Percentiles rank a stretch among this genome's conserved stretches.
These are phyloP conservation scores for Drosophila kepulauana DNA, from an alignment of 1,140 invertebrate species.

Conservation along the genomic window DNA sequence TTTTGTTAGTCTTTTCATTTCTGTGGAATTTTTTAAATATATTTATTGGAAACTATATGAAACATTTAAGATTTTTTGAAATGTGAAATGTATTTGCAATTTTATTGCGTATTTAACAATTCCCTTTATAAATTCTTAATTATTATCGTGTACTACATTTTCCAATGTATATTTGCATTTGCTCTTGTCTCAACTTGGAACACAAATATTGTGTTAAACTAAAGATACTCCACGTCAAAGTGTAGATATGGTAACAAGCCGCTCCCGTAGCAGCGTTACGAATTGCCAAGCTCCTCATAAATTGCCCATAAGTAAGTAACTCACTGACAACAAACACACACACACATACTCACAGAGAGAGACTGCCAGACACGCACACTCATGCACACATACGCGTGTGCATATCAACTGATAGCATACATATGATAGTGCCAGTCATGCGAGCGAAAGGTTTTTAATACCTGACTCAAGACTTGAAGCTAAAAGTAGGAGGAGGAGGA, in stretches of 20 bases:
- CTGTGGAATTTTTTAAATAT: no score
- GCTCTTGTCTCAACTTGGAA: not conserved
- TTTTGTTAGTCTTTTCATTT: no score
- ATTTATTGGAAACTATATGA: no score
- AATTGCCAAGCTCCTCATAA: conserved; percentile 50
- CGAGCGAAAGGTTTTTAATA: conserved; percentile 56
- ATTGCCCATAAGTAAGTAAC: conserved; percentile 58
- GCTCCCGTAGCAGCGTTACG: conserved; percentile 12
- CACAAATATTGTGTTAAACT: conserved; percentile 10
- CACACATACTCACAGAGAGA: conserved; percentile 19
- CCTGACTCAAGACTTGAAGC: conserved; percentile 28
- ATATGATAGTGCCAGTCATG: conserved; percentile 67
- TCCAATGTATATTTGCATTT: not conserved
- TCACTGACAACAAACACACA: conserved; percentile 34
- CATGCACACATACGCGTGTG: conserved; percentile 1
- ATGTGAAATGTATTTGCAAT: not conserved
- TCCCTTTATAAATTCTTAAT: no score
- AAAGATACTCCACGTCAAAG: conserved; percentile 6
- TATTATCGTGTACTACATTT: no score
- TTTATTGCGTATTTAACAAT: no score
- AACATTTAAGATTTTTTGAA: not conserved
- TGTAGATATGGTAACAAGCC: conserved; percentile 3
- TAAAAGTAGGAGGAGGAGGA: no score
- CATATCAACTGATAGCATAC: conserved; percentile 20
- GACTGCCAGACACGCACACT: not conserved